Base-by-base conservation (phyloP, 2,113 vertebrate genomes). In the Passerina amoena region DNA sequence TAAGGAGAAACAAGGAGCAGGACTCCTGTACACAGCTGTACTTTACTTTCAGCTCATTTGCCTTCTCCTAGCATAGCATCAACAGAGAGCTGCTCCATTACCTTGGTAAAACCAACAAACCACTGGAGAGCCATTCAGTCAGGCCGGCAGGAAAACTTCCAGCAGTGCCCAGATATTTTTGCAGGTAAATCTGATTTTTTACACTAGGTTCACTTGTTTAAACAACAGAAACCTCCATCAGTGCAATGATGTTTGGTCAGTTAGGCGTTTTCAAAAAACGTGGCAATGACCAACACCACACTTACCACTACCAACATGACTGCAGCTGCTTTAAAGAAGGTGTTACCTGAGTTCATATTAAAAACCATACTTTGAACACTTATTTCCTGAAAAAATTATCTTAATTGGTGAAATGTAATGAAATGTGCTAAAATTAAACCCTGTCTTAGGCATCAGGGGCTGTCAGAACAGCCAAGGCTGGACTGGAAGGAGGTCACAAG, bases 341-440 rank as follows among this genome's bases (percentile, higher is more conserved):
- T 2, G 1, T n/a, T 22, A 78, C 19, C 44, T 0, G 0, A 71
- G 21, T 31, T 78, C 27, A 68, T 27, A 42, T 1, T 35, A 22
- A 56, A n/a, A 83, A 45, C 5, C 5, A 19, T 7, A 35, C 2
- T 47, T 47, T 11, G 15, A 64, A 23, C 18, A 20, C 5, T 42
- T 60, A 27, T 79, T 64, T 61, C 50, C 37, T 54, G 12, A 61
- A 87, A 63, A 61, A 45, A 7, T 7, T 21, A 25, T 9, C 14
- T n/a, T 37, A 57, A 61, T 35, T 30, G 3, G 18, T n/a, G 21
- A 86, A 86, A 42, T 37, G 27, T 1, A 73, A 54, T 3, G 2
- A 83, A 66, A 56, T 12, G 9, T 31, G 16, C 47, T 56, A 82
- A 63, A 94, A 68, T 5, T 20, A 78, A 92, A 54, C 12, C 35